phyloP scores from a whole-genome alignment of 2,888 invertebrate genomes.

The Cryptus viduatorius region DNA sequence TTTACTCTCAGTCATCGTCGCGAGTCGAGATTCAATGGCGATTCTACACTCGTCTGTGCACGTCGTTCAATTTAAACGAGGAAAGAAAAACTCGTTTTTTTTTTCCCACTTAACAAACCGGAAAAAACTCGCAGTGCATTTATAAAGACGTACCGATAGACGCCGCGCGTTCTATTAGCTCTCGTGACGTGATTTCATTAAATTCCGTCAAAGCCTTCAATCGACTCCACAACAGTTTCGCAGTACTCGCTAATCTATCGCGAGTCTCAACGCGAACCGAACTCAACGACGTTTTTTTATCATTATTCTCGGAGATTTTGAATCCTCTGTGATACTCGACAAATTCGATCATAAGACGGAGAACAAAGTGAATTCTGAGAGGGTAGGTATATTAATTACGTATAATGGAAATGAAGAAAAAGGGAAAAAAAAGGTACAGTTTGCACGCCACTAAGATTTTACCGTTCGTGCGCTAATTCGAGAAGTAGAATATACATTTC shows the following conservation, averaged over 20 bases:
- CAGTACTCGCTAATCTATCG: conserved; percentile 34
- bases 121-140: background rate
- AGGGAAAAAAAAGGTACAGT: background rate
- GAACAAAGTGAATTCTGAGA: conserved; percentile 71
- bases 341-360: conserved; percentile 70
- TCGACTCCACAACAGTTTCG: conserved; percentile 54
- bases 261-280: background rate
- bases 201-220: conserved; percentile 4
- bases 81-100: background rate
- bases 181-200: background rate
- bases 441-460: conserved; percentile 21
- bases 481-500: conserved; percentile 78
- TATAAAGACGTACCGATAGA: background rate
- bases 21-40: conserved; percentile 71
- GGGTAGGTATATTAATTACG: background rate
- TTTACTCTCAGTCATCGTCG: conserved; percentile 72
- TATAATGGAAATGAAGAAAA: background rate
- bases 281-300: background rate
- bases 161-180: background rate
- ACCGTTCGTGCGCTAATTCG: conserved; percentile 80
- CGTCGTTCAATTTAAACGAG: background rate
- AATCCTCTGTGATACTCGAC: conserved; percentile 9
- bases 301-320: conserved; percentile 14
- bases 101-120: background rate
- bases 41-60: conserved; percentile 70